Evolutionary conservation across 2,888 invertebrate genomes (phyloP).

Genomic region (Ichneumon xanthorius): DNA sequence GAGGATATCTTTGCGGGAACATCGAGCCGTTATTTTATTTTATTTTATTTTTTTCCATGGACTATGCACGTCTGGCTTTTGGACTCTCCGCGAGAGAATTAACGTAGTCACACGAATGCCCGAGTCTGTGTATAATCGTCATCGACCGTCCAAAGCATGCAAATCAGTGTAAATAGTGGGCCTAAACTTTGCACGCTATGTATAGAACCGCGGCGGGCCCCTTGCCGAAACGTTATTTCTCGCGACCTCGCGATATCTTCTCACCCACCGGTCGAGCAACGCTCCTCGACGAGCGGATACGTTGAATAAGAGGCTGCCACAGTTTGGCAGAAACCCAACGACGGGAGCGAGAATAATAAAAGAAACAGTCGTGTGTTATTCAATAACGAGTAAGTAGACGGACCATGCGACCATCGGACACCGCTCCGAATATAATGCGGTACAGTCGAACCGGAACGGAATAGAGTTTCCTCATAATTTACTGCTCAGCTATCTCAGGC

Average conservation of each 20-base stretch:
- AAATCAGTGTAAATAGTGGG: conserved; percentile 80
- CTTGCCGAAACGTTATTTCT: conserved; percentile 25
- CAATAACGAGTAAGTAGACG: conserved; percentile 10
- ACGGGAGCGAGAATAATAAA: conserved; percentile 14
- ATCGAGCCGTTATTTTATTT: neutral
- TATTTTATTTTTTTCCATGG: conserved; percentile 7
- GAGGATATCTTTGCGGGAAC: neutral
- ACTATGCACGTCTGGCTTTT: conserved; percentile 33
- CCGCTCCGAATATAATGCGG: neutral
- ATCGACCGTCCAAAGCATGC: conserved; percentile 73
- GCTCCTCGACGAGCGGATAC: conserved; percentile 4
- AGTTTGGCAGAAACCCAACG: conserved; percentile 37
- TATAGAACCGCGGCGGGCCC: conserved; percentile 67
- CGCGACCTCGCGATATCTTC: conserved; percentile 26
- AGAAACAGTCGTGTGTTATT: conserved; percentile 27
- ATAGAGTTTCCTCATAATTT: conserved; percentile 12
- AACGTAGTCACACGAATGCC: conserved; percentile 22
- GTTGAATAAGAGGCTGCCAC: conserved; percentile 14
- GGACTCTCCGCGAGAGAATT: conserved; percentile 26
- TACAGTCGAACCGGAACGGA: neutral
- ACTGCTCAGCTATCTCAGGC: neutral
- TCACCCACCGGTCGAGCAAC: neutral
- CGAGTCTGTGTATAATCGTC: conserved; percentile 50
- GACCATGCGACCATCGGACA: neutral
- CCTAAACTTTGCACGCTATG: conserved; percentile 70